These are phyloP conservation scores for Nothura maculosa DNA, from an alignment of 2,797 vertebrate genomes.

Conservation along the genomic window DNA sequence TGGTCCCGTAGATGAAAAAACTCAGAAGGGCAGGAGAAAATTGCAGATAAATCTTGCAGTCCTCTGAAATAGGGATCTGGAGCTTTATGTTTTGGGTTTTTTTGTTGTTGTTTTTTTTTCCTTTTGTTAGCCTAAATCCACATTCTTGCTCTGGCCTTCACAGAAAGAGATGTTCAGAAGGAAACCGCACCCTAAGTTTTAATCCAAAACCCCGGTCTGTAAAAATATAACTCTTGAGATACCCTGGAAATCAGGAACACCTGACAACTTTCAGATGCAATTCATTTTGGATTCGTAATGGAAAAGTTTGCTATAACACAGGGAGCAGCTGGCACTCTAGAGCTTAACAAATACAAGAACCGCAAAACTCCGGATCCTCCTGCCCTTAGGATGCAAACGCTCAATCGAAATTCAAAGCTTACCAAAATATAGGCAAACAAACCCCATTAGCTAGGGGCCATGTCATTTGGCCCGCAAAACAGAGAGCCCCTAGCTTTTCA, in stretches of 20 bases:
- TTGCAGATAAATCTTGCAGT: background rate
- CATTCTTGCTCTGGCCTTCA: background rate
- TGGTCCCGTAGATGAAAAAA: background rate
- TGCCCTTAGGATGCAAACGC: background rate
- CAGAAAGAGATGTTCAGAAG: background rate
- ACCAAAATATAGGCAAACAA: background rate
- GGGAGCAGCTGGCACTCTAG: background rate
- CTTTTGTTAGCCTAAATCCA: background rate
- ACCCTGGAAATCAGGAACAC: background rate
- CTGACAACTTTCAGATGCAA: background rate
- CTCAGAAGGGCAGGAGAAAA: background rate
- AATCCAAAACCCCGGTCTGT: background rate
- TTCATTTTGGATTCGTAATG: background rate
- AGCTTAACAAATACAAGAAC: background rate
- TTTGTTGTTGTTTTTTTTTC: no score
- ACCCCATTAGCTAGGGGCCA: rapidly evolving
- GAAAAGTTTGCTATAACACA: background rate
- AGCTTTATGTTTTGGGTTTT: background rate
- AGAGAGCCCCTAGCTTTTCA: background rate
- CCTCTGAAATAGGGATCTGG: background rate
- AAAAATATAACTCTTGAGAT: background rate
- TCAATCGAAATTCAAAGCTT: background rate
- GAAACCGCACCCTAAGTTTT: background rate
- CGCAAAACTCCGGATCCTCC: background rate
- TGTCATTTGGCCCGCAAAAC: background rate